Evolutionary conservation across 2,113 vertebrate species (phyloP), one percentile per base, ranked within the genome.

Genomic region (Pica pica): DNA sequence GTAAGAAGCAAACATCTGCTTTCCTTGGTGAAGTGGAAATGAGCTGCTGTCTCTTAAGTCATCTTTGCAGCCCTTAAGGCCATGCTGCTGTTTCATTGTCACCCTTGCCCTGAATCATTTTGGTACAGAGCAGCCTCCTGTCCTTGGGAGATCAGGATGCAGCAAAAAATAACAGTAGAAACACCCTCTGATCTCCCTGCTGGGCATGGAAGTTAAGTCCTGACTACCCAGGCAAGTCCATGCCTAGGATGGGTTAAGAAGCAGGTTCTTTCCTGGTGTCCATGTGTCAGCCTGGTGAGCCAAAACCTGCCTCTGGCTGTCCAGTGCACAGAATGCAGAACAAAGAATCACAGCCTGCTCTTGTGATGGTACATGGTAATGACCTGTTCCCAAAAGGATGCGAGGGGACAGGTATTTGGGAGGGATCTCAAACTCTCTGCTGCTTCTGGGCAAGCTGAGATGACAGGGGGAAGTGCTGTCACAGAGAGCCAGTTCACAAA

Each of bases 191-290:
- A 27, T 75, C 26, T n/a, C 46, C 28, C 39, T 89, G 33, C 26
- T n/a, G 42, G 33, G 44, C 1, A 0, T 44, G 16, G 28, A 53
- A 67, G 18, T 68, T 8, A 41, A 75, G 21, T 30, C 13, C 33
- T 49, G 49, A 44, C 23, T 8, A 26, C 10, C 1, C 1, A 15
- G 31, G 17, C 7, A 39, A 8, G 33, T 7, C 30, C 6, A 2
- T 71, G 24, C 41, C 19, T 6, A 4, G 41, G 5, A 19, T 56
- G 53, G 16, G 6, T 59, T 86, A 22, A 16, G 42, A 26, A 41
- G 31, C 26, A 61, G 28, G 6, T 12, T 68, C 37, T 87, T 26
- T 70, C 35, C 10, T 31, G 0, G 41, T 26, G 57, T 63, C 60
- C 35, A 27, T 55, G 16, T 24, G 1, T 47, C 71, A 80, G 13